Evolutionary conservation across 2,888 invertebrate species (phyloP).

Genomic region (Germaria angustata): DNA sequence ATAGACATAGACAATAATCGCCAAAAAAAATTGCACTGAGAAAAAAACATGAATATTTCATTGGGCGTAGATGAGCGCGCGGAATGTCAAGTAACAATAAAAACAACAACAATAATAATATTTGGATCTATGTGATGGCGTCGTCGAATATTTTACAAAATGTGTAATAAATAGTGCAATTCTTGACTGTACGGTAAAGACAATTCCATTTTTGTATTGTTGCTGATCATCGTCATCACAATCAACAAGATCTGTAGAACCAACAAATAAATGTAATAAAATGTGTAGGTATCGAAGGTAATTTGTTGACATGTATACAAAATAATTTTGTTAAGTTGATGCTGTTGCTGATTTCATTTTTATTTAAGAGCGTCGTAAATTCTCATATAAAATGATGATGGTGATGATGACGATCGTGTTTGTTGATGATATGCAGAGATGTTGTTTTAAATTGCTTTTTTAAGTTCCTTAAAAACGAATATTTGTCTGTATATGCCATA

Average conservation of each 20-base stretch:
- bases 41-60: constrained; percentile 64
- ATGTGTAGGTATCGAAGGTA: constrained; percentile 67
- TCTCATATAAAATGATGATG: constrained; percentile 45
- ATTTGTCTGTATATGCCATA: not conserved
- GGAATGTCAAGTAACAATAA: constrained; percentile 58
- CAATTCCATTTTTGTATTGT: constrained; percentile 36
- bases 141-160: constrained; percentile 67
- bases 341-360: constrained; percentile 24
- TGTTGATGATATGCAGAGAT: constrained; percentile 26
- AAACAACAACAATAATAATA: constrained; percentile 40
- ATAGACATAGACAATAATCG: constrained; percentile 62
- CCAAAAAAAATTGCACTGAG: constrained; percentile 33
- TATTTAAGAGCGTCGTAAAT: constrained; percentile 52
- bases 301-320: constrained; percentile 66
- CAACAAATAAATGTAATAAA: constrained; percentile 60
- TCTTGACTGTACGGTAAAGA: constrained; percentile 36
- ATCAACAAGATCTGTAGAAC: constrained; percentile 47
- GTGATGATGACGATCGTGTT: constrained; percentile 2
- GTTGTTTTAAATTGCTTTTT: not conserved
- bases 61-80: constrained; percentile 66
- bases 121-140: constrained; percentile 66
- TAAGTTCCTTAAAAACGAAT: not conserved
- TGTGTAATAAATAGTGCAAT: constrained; percentile 67
- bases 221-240: constrained; percentile 17
- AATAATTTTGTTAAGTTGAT: constrained; percentile 53